These are phyloP conservation scores for Hypolimnas misippus DNA, from an alignment of 2,888 invertebrate genomes.

Conservation along the genomic window DNA sequence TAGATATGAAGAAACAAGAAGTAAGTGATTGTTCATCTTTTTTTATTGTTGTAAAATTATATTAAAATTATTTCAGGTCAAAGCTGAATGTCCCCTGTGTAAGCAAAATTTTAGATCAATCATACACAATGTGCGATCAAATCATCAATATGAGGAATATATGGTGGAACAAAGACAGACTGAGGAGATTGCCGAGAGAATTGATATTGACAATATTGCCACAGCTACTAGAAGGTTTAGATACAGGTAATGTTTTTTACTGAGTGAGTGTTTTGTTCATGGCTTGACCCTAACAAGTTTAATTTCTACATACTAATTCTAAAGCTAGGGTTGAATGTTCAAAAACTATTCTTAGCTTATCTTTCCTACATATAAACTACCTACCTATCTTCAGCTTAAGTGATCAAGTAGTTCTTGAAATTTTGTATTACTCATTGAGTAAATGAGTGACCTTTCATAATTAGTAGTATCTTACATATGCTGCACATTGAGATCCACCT, in stretches of 20 bases:
- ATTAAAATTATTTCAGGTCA: slow-evolving; percentile 85
- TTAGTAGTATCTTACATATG: too few species aligned
- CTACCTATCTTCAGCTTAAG: too few species aligned
- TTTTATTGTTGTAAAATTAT: background rate
- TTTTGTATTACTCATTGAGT: too few species aligned
- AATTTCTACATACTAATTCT: too few species aligned
- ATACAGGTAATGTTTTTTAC: too few species aligned
- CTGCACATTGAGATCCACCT: too few species aligned
- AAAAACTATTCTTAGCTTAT: too few species aligned
- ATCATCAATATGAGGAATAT: slow-evolving; percentile 95
- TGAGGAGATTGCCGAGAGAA: slow-evolving; percentile 58
- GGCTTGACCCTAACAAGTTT: too few species aligned
- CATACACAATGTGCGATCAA: slow-evolving; percentile 95
- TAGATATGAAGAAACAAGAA: background rate
- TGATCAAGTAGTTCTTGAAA: too few species aligned
- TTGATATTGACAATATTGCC: slow-evolving; percentile 61
- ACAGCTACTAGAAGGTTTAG: slow-evolving; percentile 70
- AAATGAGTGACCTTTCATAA: too few species aligned
- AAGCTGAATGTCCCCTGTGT: slow-evolving; percentile 96
- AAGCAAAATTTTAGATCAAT: slow-evolving; percentile 96
- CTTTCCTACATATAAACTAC: too few species aligned
- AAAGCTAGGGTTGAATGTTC: background rate
- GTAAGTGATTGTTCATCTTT: background rate
- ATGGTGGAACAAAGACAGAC: slow-evolving; percentile 75
- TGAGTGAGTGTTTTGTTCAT: too few species aligned